Evolutionary conservation across 2,797 vertebrate genomes (phyloP).

Genomic region (Spondyliosoma cantharus): DNA sequence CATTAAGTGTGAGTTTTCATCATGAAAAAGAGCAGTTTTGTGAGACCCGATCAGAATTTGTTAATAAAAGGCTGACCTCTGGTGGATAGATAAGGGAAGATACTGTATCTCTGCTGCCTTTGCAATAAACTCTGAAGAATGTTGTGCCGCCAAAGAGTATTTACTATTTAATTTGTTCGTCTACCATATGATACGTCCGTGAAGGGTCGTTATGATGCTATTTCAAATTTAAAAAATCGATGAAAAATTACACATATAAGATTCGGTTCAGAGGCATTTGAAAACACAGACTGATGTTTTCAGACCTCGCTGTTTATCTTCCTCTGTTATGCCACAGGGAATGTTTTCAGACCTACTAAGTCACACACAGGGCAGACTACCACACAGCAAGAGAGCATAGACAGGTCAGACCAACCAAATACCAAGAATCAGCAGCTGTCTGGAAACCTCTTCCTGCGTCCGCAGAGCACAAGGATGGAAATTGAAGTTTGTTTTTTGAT

Average conservation of each 20-base stretch:
- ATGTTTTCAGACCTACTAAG: conserved; percentile 79
- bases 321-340: conserved; percentile 75
- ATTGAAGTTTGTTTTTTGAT: conserved; percentile 73
- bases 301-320: conserved; percentile 68
- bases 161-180: conserved; percentile 8
- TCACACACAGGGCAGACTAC: conserved; percentile 78
- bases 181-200: conserved; percentile 6
- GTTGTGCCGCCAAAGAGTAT: conserved; percentile 13
- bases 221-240: conserved; percentile 17
- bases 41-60: conserved; percentile 56
- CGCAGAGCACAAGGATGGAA: conserved; percentile 64
- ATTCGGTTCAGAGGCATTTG: conserved; percentile 8
- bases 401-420: conserved; percentile 81
- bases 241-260: neutral
- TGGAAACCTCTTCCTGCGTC: conserved; percentile 77
- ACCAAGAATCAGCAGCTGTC: conserved; percentile 80
- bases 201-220: neutral
- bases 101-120: conserved; percentile 15
- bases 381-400: conserved; percentile 82
- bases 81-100: conserved; percentile 74
- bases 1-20: conserved; percentile 14
- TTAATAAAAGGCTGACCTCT: conserved; percentile 85
- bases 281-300: conserved; percentile 68
- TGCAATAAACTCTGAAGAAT: conserved; percentile 6
- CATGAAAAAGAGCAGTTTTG: conserved; percentile 35